A percentile compares a stretch with the other conserved stretches of the same genome.
phyloP scores from a whole-genome alignment of 2,113 vertebrate species.

The Dinomys branickii region DNA sequence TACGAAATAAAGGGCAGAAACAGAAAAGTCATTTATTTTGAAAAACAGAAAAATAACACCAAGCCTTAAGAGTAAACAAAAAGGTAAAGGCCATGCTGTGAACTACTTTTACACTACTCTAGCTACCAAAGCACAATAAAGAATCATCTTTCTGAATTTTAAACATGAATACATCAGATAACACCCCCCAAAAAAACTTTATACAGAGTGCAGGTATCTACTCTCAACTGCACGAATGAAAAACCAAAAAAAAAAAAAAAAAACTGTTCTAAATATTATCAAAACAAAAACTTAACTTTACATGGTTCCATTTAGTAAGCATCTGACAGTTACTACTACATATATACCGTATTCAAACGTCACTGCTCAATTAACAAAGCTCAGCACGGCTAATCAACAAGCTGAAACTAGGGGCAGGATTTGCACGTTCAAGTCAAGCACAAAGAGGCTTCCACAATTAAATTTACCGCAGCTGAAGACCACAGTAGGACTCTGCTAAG shows the following conservation, averaged over 20 bases:
- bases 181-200: neutral
- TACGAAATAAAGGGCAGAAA: neutral
- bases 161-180: neutral
- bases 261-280: neutral
- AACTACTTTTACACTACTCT: neutral
- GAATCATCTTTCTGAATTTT: neutral
- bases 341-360: neutral
- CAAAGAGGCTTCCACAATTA: neutral
- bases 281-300: neutral
- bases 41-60: neutral
- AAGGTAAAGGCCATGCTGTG: neutral
- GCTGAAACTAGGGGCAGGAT: neutral
- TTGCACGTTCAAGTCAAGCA: neutral
- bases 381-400: neutral
- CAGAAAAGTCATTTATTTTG: neutral
- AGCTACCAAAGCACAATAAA: neutral
- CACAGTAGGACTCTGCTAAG: neutral
- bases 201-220: no score
- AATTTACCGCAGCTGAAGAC: neutral
- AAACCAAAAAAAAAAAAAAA: no score
- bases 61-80: neutral
- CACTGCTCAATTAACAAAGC: neutral
- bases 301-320: neutral
- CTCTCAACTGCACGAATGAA: neutral
- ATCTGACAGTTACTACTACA: neutral